These are phyloP conservation scores for Ruditapes philippinarum DNA, from an alignment of 1,140 invertebrate species.

Conservation along the genomic window DNA sequence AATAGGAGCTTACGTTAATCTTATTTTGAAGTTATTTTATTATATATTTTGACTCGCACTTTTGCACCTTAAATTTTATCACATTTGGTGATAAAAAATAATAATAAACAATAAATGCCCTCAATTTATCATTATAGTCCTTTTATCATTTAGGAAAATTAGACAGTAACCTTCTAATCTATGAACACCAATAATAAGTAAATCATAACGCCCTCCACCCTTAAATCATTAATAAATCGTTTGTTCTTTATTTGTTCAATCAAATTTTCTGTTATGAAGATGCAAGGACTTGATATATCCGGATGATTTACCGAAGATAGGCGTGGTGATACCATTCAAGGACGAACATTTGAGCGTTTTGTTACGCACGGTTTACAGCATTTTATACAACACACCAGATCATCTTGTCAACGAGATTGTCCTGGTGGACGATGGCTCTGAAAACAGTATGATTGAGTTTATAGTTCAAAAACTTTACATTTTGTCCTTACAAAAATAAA, in stretches of 20 bases:
- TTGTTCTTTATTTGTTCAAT: not conserved
- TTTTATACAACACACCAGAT: constrained; percentile 24
- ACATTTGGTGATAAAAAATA: too few relatives aligned
- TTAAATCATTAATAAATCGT: not conserved
- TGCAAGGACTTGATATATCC: not conserved
- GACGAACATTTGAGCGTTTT: constrained; percentile 35
- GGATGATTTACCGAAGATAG: not conserved
- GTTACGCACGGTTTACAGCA: constrained; percentile 43
- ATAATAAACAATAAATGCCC: not conserved
- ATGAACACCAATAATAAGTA: too few relatives aligned
- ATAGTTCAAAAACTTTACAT: not conserved
- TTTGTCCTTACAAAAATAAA: not conserved
- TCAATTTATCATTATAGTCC: not conserved
- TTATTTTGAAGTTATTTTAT: too few relatives aligned
- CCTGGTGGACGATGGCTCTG: constrained; percentile 29
- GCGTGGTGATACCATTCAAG: constrained; percentile 27
- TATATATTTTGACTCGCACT: too few relatives aligned
- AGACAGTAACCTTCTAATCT: too few relatives aligned
- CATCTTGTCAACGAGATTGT: constrained; percentile 16
- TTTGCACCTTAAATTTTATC: too few relatives aligned
- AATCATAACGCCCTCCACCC: not conserved
- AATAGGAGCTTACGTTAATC: too few relatives aligned
- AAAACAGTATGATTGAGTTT: not conserved
- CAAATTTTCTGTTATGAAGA: not conserved
- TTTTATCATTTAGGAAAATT: too few relatives aligned